phyloP scores from a whole-genome alignment of 2,888 invertebrate genomes.

The Hololepta plana region DNA sequence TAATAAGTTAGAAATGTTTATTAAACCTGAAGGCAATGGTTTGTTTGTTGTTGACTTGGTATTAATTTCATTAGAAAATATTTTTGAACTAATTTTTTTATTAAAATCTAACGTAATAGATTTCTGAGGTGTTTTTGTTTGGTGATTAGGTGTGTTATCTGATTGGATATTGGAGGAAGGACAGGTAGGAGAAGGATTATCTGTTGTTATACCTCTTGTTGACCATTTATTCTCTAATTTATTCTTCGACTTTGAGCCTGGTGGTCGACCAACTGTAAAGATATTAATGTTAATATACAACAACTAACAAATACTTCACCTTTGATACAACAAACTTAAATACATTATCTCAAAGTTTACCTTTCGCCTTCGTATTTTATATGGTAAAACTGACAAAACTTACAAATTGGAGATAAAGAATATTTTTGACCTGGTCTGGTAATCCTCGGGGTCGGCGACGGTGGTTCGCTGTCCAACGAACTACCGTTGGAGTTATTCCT shows the following conservation, averaged over 20 bases:
- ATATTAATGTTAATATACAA: slow-evolving; percentile 3
- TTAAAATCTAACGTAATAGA: no score
- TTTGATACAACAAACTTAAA: no score
- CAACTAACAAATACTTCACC: background rate
- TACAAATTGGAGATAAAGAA: slow-evolving; percentile 6
- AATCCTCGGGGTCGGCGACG: slow-evolving; percentile 30
- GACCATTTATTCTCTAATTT: slow-evolving; percentile 22
- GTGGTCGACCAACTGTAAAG: slow-evolving; percentile 32
- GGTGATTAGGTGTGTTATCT: background rate
- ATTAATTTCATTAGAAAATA: background rate
- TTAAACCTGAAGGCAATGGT: no score
- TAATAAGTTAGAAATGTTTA: no score
- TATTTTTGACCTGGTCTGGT: slow-evolving; percentile 21
- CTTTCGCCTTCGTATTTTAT: no score
- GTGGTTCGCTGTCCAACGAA: slow-evolving; percentile 30
- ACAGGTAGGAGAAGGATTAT: slow-evolving; percentile 10
- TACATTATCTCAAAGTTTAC: no score
- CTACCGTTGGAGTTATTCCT: slow-evolving; percentile 33
- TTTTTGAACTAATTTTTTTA: background rate
- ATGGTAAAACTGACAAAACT: background rate
- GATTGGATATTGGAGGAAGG: slow-evolving; percentile 1
- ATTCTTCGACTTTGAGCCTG: slow-evolving; percentile 21
- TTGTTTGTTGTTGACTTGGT: no score
- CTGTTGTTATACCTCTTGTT: no score
- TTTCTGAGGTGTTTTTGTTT: no score